Evolutionary conservation across 2,113 vertebrate genomes (phyloP).

Genomic region (Callorhinus ursinus): DNA sequence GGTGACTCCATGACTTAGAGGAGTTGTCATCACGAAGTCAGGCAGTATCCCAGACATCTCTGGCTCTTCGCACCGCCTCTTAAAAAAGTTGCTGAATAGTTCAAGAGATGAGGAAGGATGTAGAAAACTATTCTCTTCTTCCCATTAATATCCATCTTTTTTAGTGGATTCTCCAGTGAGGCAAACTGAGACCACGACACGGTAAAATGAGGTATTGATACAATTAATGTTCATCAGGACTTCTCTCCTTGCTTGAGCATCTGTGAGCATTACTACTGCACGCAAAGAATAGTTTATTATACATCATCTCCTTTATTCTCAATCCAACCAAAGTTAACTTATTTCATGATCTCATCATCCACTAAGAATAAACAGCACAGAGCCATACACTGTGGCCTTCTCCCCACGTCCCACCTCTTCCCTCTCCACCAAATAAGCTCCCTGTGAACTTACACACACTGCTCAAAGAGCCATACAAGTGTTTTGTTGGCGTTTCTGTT

Average conservation of each 20-base stretch:
- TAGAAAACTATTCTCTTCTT: slow-evolving; percentile 65
- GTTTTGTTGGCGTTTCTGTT: slow-evolving; percentile 36
- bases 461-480: not conserved
- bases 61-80: slow-evolving; percentile 57
- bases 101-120: slow-evolving; percentile 50
- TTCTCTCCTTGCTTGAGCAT: slow-evolving; percentile 58
- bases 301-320: slow-evolving; percentile 64
- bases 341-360: slow-evolving; percentile 14
- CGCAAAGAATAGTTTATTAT: slow-evolving; percentile 63
- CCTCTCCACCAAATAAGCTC: slow-evolving; percentile 27
- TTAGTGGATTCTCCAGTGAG: slow-evolving; percentile 70
- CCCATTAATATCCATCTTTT: slow-evolving; percentile 65
- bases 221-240: slow-evolving; percentile 58
- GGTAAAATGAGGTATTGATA: slow-evolving; percentile 85
- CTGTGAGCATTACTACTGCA: slow-evolving; percentile 59
- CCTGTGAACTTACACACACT: not conserved
- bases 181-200: slow-evolving; percentile 77
- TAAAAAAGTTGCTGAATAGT: slow-evolving; percentile 59
- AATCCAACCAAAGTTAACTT: slow-evolving; percentile 25
- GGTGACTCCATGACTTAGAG: slow-evolving; percentile 36
- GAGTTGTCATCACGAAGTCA: slow-evolving; percentile 11
- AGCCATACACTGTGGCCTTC: not conserved
- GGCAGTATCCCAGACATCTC: slow-evolving; percentile 13
- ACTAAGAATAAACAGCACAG: not conserved
- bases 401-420: not conserved